Evolutionary conservation across 2,797 vertebrate genomes (phyloP), one percentile per base, ranked within the genome.

Genomic region (Phrynocephalus forsythii): DNA sequence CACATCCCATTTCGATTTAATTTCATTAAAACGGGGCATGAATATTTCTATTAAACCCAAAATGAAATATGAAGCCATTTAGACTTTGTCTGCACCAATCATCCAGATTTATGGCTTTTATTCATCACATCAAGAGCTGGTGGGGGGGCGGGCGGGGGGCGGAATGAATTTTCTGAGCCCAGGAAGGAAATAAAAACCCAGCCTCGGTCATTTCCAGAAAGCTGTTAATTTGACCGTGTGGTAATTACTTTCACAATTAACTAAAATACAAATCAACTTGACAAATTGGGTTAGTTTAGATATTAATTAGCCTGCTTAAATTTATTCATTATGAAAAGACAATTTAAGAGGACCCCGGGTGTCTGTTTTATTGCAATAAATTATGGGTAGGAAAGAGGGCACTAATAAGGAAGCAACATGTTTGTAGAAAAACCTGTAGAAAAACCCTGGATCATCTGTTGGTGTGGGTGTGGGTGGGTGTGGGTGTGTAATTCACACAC

Each of bases 201-300:
- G 97, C 96, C 97, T 95, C 94, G 97, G 97, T 98, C 97, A 98
- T 98, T 98, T 97, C 97, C 97, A 97, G 97, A 98, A 98, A 98
- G 98, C 98, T 98, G 98, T 98, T 98, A 97, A 98, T 98, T 98
- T 97, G 97, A 96, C 95, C 97, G 30, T 96, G 96, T 97, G 96
- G 97, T 99, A 99, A 99, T 99, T 99, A 99, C 98, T 98, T 98
- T 98, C 97, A 98, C 98, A 99, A 99, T 99, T 99, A 99, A 98
- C 97, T 98, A 96, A 98, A 98, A 98, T 98, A 99, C 98, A 99
- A 99, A 99, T 99, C 98, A 99, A 97, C 92, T 95, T 99, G 98
- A 99, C 98, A 98, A 98, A 99, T 98, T 84, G 97, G 95, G 96
- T 97, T 97, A 98, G 98, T 99, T 99, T 98, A 98, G 98, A 98